These are phyloP conservation scores for Sinocyclocheilus anshuiensis DNA, from an alignment of 2,113 vertebrate genomes.

Conservation along the genomic window DNA sequence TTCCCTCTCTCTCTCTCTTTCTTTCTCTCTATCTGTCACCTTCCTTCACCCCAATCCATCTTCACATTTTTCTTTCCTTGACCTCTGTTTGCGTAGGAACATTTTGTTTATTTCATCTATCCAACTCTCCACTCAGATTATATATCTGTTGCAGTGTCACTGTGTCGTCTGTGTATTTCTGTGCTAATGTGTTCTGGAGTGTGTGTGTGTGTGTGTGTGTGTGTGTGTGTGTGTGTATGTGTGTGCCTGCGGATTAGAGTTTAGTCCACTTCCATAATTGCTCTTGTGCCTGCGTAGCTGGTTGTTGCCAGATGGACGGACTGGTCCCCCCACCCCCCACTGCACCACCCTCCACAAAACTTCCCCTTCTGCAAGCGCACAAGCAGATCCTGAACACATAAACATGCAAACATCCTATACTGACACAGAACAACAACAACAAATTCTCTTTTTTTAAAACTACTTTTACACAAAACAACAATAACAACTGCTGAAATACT, in stretches of 20 bases:
- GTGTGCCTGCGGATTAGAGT: constrained; percentile 66
- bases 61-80: constrained; percentile 15
- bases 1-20: constrained; percentile 49
- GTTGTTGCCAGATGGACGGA: constrained; percentile 59
- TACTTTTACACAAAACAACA: not conserved
- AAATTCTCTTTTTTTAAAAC: no score
- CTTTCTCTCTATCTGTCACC: constrained; percentile 51
- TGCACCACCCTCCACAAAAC: constrained; percentile 43
- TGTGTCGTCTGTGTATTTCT: constrained; percentile 28
- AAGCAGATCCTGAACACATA: constrained; percentile 25
- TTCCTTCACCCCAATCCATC: constrained; percentile 1
- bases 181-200: constrained; percentile 37
- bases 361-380: constrained; percentile 28
- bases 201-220: constrained; percentile 43
- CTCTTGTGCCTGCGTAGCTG: constrained; percentile 62
- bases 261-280: constrained; percentile 75
- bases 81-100: not conserved
- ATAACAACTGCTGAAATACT: not conserved
- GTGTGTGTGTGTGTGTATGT: constrained; percentile 39
- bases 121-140: constrained; percentile 12
- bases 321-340: constrained; percentile 48
- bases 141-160: constrained; percentile 31
- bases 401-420: constrained; percentile 34
- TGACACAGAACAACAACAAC: constrained; percentile 32
- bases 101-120: not conserved